Evolutionary conservation across 2,797 vertebrate species (phyloP).

Genomic region (Cyclura pinguis): DNA sequence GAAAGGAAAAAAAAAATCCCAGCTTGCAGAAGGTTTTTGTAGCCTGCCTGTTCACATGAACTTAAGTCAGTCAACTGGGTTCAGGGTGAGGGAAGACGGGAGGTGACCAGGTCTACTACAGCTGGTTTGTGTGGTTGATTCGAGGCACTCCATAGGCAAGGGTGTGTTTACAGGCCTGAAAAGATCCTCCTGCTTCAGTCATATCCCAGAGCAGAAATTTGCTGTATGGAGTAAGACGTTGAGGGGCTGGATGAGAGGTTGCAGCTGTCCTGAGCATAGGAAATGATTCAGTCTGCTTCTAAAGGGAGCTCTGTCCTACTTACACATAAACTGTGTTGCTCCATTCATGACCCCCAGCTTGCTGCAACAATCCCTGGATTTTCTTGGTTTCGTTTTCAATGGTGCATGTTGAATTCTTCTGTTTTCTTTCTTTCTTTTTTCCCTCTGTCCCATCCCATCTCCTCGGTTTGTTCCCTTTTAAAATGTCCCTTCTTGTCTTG

Average conservation of each 20-base stretch:
- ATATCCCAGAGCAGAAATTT: neutral
- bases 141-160: too few species aligned
- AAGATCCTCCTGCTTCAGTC: neutral
- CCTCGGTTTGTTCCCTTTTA: conserved; percentile 42
- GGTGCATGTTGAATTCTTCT: conserved; percentile 65
- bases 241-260: neutral
- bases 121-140: neutral
- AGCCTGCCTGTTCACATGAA: too few species aligned
- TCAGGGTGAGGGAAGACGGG: neutral
- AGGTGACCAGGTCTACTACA: neutral
- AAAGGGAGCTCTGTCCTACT: conserved; percentile 6
- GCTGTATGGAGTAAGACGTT: neutral
- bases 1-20: too few species aligned
- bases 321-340: conserved; percentile 22
- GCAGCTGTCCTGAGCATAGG: conserved; percentile 7
- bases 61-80: neutral
- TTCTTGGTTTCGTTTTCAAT: conserved; percentile 58
- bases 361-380: conserved; percentile 25
- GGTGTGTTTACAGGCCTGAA: neutral
- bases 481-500: neutral
- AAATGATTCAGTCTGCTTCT: neutral
- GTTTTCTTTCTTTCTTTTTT: conserved; percentile 70
- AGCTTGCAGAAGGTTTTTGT: neutral
- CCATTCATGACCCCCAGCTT: conserved; percentile 41
- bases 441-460: conserved; percentile 10